These are phyloP conservation scores for Lates japonicus DNA, from an alignment of 2,797 vertebrate species.

Conservation along the genomic window DNA sequence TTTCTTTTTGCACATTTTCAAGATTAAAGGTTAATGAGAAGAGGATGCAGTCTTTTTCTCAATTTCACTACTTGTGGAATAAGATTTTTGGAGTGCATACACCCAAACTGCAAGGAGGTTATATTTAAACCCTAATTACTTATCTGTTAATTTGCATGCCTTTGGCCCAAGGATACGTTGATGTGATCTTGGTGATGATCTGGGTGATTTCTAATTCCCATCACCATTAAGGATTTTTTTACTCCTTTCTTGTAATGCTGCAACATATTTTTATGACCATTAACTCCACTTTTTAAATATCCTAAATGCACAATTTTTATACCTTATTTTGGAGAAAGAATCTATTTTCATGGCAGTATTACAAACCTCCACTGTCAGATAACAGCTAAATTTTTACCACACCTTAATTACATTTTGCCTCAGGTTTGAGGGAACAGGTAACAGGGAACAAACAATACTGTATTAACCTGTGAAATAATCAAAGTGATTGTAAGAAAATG, in stretches of 20 bases:
- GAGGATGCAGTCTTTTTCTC: not conserved
- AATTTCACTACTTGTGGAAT: not conserved
- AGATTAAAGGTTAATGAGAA: conserved; percentile 22
- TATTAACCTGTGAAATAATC: no score
- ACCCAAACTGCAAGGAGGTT: not conserved
- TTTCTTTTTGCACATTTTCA: not conserved
- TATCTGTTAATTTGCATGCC: not conserved
- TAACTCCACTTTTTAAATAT: not conserved
- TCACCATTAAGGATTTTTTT: not conserved
- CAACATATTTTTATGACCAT: not conserved
- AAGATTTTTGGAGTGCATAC: not conserved
- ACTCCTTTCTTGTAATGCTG: not conserved
- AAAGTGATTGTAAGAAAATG: no score
- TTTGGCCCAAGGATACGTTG: not conserved
- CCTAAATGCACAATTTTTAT: not conserved
- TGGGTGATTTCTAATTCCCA: not conserved
- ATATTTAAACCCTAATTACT: not conserved
- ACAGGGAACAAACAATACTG: no score
- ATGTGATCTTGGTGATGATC: not conserved
- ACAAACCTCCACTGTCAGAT: no score
- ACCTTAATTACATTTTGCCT: no score
- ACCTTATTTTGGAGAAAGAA: not conserved
- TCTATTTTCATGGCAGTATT: no score
- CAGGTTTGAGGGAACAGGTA: no score
- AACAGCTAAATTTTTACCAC: no score